Conservation (phyloP, 2,888 invertebrate genomes). For the Trachelus stipa region DNA sequence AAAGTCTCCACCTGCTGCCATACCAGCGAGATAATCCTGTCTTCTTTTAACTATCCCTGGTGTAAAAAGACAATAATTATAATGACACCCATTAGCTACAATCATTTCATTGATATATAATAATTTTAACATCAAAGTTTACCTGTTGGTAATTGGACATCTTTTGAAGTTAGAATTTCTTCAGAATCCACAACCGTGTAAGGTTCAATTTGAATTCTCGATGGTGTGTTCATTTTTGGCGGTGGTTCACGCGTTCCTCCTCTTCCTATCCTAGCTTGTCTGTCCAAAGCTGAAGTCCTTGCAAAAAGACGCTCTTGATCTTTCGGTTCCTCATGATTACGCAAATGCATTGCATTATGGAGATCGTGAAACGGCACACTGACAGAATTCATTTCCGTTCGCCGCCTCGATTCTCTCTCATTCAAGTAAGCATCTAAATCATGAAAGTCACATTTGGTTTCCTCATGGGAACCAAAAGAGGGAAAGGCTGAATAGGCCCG, state of each 20-base stretch:
- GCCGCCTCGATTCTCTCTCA: constrained; percentile 16
- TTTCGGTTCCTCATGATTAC: background rate
- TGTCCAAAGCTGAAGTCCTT: constrained; percentile 5
- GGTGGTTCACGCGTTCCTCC: constrained; percentile 5
- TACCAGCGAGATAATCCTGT: constrained; percentile 37
- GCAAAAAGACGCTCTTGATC: background rate
- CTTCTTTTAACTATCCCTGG: constrained; percentile 38
- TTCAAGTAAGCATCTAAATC: constrained; percentile 31
- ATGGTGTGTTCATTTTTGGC: background rate
- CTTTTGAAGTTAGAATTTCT: constrained; percentile 7
- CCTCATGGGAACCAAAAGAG: constrained; percentile 17
- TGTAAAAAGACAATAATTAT: background rate
- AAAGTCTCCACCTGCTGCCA: constrained; percentile 29
- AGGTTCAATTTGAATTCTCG: constrained; percentile 5
- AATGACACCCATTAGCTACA: background rate
- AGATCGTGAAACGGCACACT: background rate
- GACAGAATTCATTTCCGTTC: background rate
- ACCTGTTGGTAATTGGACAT: constrained; percentile 25
- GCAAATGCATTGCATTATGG: background rate
- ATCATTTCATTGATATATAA: background rate
- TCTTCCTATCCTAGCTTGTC: constrained; percentile 1
- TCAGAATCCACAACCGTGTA: background rate
- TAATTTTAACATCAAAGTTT: constrained; percentile 4
- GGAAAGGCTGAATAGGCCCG: constrained; percentile 30
- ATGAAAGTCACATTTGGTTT: constrained; percentile 17